phyloP scores from a whole-genome alignment of 37 sponge, comb jelly and placozoan species.

The Spongia lamella region DNA sequence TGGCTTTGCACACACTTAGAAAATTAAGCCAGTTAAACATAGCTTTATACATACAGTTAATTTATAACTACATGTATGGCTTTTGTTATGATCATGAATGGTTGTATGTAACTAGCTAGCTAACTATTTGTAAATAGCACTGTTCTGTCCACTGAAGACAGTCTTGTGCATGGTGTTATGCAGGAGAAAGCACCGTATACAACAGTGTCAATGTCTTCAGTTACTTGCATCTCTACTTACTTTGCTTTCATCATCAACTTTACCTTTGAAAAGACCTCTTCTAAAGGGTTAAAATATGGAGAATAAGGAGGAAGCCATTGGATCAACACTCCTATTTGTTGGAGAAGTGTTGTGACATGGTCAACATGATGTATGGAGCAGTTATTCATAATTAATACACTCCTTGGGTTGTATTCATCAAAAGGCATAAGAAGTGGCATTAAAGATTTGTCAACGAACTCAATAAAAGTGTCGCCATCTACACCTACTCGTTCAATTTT shows the following conservation, averaged over 20 bases:
- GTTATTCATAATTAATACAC: slow-evolving; percentile 31
- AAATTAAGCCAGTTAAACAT: too few relatives aligned
- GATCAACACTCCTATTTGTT: slow-evolving; percentile 4
- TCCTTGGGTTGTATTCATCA: slow-evolving; percentile 7
- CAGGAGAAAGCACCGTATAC: slow-evolving; percentile 16
- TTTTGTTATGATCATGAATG: too few relatives aligned
- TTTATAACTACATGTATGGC: too few relatives aligned
- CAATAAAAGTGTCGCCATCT: slow-evolving; percentile 14
- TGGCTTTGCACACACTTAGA: too few relatives aligned
- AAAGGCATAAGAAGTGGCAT: slow-evolving; percentile 12
- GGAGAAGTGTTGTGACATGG: slow-evolving; percentile 3
- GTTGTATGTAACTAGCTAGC: too few relatives aligned
- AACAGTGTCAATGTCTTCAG: slow-evolving; percentile 22
- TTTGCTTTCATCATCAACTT: slow-evolving; percentile 1
- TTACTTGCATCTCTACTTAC: slow-evolving; percentile 9
- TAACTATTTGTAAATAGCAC: too few relatives aligned
- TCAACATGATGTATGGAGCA: slow-evolving; percentile 25
- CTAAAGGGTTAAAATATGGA: slow-evolving; percentile 7
- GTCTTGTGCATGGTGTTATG: too few relatives aligned
- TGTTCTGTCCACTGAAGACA: too few relatives aligned
- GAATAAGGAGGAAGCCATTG: slow-evolving; percentile 1
- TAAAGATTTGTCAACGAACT: background rate
- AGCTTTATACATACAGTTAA: too few relatives aligned
- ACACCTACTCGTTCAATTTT: slow-evolving; percentile 17
- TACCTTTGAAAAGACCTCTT: slow-evolving; percentile 14